These are phyloP conservation scores for Periplaneta americana DNA, from an alignment of 1,140 invertebrate species.

Conservation along the genomic window DNA sequence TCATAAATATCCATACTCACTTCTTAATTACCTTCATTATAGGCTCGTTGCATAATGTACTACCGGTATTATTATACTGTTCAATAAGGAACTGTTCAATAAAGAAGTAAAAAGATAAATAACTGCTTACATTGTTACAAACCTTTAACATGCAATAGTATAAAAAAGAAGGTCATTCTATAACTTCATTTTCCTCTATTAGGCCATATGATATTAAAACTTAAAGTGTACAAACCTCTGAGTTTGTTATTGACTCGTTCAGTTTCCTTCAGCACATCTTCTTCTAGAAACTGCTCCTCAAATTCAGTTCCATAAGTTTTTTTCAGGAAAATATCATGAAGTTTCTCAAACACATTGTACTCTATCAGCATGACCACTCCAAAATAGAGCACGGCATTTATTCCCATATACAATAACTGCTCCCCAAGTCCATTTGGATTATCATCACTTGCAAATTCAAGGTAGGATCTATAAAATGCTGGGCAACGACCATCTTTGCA, in stretches of 20 bases:
- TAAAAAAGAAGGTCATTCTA: too few species aligned
- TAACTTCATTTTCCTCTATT: too few species aligned
- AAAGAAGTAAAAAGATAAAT: too few species aligned
- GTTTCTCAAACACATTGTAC: conserved; percentile 11
- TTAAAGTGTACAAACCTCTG: neutral
- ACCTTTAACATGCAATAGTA: too few species aligned
- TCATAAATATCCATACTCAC: too few species aligned
- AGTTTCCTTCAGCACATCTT: conserved; percentile 15
- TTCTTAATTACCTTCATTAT: too few species aligned
- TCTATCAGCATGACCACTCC: conserved; percentile 20
- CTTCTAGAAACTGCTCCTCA: neutral
- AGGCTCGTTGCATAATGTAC: too few species aligned
- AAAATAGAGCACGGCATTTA: conserved; percentile 17
- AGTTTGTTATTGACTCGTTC: conserved; percentile 10
- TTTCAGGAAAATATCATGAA: conserved; percentile 1
- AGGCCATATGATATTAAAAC: too few species aligned
- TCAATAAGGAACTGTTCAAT: too few species aligned
- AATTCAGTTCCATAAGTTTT: neutral
- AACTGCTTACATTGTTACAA: too few species aligned
- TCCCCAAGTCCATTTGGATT: conserved; percentile 2
- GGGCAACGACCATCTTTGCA: neutral
- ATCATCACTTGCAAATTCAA: neutral
- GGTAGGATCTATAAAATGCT: neutral
- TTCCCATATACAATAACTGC: conserved; percentile 16
- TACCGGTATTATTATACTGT: too few species aligned